Conservation (phyloP, 2,797 vertebrate species). For the Karalla daura region DNA sequence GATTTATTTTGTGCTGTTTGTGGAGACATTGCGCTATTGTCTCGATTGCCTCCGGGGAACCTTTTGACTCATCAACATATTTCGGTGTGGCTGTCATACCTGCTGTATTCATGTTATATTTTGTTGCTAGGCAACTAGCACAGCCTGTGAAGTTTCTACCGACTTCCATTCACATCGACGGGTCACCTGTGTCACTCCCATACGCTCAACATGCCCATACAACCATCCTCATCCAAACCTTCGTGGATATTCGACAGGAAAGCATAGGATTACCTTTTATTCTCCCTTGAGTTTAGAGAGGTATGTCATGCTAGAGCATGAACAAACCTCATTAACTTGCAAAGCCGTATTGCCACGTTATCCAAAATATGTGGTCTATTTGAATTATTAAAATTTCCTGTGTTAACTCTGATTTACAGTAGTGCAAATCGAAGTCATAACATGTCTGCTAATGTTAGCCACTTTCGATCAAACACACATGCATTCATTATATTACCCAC, state of each 20-base stretch:
- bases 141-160: constrained; percentile 53
- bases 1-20: constrained; percentile 17
- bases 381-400: neutral
- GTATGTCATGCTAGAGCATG: neutral
- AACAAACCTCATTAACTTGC: neutral
- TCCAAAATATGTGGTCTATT: neutral
- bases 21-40: neutral
- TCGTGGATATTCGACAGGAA: neutral
- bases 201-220: constrained; percentile 22
- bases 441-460: too few relatives aligned
- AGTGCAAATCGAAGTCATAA: too few relatives aligned
- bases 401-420: constrained; percentile 11
- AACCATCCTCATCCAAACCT: constrained; percentile 16
- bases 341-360: neutral
- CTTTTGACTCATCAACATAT: constrained; percentile 63
- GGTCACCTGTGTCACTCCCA: constrained; percentile 22
- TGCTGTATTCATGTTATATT: constrained; percentile 61
- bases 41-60: constrained; percentile 31
- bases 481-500: too few relatives aligned
- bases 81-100: constrained; percentile 61
- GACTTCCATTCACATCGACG: constrained; percentile 26
- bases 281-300: constrained; percentile 2
- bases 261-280: neutral
- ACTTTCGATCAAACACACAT: too few relatives aligned
- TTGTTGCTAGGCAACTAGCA: constrained; percentile 78